Evolutionary conservation across 2,888 invertebrate species (phyloP).

Genomic region (Drosophila heteroneura): DNA sequence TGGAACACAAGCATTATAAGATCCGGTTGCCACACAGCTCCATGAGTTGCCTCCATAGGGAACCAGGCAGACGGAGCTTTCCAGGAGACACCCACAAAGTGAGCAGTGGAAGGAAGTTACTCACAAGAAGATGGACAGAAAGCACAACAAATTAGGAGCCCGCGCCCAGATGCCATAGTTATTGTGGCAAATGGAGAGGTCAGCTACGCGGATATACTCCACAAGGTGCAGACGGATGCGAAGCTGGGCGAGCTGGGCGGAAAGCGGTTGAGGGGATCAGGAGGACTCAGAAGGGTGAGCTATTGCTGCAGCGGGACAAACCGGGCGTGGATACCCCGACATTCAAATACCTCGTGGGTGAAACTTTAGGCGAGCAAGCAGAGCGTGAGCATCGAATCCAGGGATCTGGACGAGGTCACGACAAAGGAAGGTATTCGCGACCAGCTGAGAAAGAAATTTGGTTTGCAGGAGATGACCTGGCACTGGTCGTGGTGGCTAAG

Average conservation of each 20-base stretch:
- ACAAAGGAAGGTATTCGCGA: not conserved
- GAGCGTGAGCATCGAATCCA: not conserved
- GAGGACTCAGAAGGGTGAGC: not conserved
- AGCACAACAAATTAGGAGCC: not conserved
- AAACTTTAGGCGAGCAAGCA: not conserved
- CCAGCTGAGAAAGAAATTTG: not conserved
- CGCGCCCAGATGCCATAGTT: not conserved
- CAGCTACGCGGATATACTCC: not conserved
- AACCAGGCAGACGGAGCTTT: not conserved
- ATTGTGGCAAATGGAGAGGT: not conserved
- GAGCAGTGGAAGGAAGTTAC: not conserved
- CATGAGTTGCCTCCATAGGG: not conserved
- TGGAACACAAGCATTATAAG: not conserved
- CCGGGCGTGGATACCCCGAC: too few species aligned
- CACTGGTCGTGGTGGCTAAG: not conserved
- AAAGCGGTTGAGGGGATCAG: not conserved
- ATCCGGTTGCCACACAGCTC: not conserved
- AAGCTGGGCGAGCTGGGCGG: not conserved
- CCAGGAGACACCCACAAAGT: not conserved
- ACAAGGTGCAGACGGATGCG: not conserved
- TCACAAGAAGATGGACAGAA: not conserved
- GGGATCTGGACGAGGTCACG: not conserved
- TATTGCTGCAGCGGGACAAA: not conserved
- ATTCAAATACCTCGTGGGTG: not conserved
- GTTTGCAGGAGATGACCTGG: too few species aligned